Percentiles rank a stretch among this genome's conserved stretches.
phyloP scores from a whole-genome alignment of 1,140 invertebrate genomes.

The Telenomus remus region DNA sequence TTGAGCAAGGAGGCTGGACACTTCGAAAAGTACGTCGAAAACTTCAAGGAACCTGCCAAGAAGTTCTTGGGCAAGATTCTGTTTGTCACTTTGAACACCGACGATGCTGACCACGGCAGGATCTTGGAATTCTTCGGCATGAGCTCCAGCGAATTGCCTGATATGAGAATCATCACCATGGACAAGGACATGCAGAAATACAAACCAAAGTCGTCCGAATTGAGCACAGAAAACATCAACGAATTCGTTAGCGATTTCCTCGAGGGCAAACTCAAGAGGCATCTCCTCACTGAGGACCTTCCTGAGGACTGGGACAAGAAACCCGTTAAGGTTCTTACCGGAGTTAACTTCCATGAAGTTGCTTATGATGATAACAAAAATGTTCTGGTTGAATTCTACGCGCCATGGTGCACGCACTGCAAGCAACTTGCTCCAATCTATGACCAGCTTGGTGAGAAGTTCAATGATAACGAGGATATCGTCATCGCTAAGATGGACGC shows the following conservation, averaged over 20 bases:
- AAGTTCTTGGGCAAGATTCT: slow-evolving; percentile 93
- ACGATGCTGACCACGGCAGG: slow-evolving; percentile 95
- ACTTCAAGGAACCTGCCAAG: slow-evolving; percentile 87
- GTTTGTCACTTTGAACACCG: slow-evolving; percentile 96
- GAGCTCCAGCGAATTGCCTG: slow-evolving; percentile 93
- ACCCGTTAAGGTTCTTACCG: slow-evolving; percentile 95
- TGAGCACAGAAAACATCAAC: slow-evolving; percentile 85
- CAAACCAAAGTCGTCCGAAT: slow-evolving; percentile 89
- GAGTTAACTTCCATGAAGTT: slow-evolving; percentile 97
- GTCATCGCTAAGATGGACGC: slow-evolving; percentile 99
- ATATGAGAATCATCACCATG: slow-evolving; percentile 93
- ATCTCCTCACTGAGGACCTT: slow-evolving; percentile 94
- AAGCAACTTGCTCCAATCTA: slow-evolving; percentile 97
- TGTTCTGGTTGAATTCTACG: slow-evolving; percentile 99
- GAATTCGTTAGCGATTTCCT: slow-evolving; percentile 92
- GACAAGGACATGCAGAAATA: slow-evolving; percentile 99
- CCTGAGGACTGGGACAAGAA: slow-evolving; percentile 98
- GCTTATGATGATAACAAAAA: slow-evolving; percentile 92
- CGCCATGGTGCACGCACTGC: slow-evolving; percentile 98
- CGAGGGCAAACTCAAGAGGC: slow-evolving; percentile 94
- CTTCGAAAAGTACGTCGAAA: slow-evolving; percentile 86
- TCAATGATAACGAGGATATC: slow-evolving; percentile 87
- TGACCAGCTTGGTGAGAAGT: slow-evolving; percentile 90
- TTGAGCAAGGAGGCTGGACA: slow-evolving; percentile 91
- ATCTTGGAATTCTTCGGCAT: slow-evolving; percentile 99